Conservation (phyloP, 2,797 vertebrate genomes). For the Amblyraja radiata region DNA sequence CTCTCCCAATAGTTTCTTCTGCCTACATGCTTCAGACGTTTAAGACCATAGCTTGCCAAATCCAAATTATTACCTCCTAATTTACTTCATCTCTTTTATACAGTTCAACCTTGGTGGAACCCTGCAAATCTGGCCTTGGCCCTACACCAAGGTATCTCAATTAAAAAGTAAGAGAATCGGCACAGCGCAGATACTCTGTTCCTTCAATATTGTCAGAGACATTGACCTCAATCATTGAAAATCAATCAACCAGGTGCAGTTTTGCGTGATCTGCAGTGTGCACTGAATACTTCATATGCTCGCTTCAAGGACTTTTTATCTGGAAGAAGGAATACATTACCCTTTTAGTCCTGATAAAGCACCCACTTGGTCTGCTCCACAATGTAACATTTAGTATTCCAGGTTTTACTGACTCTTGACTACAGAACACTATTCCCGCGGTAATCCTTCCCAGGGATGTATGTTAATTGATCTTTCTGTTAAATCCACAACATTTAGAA, state of each 20-base stretch:
- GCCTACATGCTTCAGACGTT: neutral
- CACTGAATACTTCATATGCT: neutral
- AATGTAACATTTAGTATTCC: neutral
- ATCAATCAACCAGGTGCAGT: neutral
- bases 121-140: neutral
- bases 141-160: neutral
- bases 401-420: neutral
- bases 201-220: slow-evolving; percentile 21
- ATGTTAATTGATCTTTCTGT: neutral
- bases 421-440: neutral
- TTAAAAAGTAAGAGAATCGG: slow-evolving; percentile 4
- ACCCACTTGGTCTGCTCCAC: neutral
- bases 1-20: neutral
- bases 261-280: slow-evolving; percentile 13
- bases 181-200: neutral
- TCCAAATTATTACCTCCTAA: neutral
- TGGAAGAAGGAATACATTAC: neutral
- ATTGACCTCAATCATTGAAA: slow-evolving; percentile 37
- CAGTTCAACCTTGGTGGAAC: neutral
- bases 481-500: slow-evolving; percentile 2
- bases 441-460: neutral
- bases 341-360: slow-evolving; percentile 12
- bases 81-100: neutral
- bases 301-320: neutral
- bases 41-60: neutral